Evolutionary conservation across 2,888 invertebrate genomes (phyloP), one percentile per base, ranked within the genome.

Genomic region (Yponomeuta cagnagella): DNA sequence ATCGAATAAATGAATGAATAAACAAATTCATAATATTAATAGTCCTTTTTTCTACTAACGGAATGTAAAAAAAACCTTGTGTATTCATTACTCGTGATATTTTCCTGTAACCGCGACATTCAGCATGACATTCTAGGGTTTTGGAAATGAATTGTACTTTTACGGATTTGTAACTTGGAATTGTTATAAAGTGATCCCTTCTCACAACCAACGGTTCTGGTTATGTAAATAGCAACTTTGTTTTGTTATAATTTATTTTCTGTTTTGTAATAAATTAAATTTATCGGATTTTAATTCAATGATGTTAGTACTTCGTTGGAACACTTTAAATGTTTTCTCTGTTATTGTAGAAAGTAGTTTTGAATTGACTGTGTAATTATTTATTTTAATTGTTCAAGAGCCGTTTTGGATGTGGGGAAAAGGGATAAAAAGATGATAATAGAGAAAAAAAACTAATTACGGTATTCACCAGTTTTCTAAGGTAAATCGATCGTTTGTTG

Each of bases 11-110:
- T 15, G 15, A 15, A 43, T 43, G 43, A 43, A 43, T 43, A 8
- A 43, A 8, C 6, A 58, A 58, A 58, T 58, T 12, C 52, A 58
- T 58, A 58, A 58, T 58, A 58, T 73, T 75, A 78, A 76, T 73
- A 73, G 77, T 76, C 74, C 43, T 74, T 79, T 23, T 81, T 82
- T 86, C 80, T 81, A 80, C 78, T 79, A 88, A 89, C 79, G 79
- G 82, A 85, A 83, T 84, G 80, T 84, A 84, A 83, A 23, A 23
- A 83, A 58, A 58, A 58, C 52, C 52, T 58, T 80, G 83, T 88
- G 86, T 88, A 88, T 88, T 88, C 87, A 83, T 82, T 82, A 78
- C 52, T 81, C 85, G 89, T 89, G 89, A 90, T 89, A 90, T 90
- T 89, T 88, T 86, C 82, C 80, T 86, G 82, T 87, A 88, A 86